phyloP scores from a whole-genome alignment of 2,113 vertebrate species.

The Cynocephalus volans region DNA sequence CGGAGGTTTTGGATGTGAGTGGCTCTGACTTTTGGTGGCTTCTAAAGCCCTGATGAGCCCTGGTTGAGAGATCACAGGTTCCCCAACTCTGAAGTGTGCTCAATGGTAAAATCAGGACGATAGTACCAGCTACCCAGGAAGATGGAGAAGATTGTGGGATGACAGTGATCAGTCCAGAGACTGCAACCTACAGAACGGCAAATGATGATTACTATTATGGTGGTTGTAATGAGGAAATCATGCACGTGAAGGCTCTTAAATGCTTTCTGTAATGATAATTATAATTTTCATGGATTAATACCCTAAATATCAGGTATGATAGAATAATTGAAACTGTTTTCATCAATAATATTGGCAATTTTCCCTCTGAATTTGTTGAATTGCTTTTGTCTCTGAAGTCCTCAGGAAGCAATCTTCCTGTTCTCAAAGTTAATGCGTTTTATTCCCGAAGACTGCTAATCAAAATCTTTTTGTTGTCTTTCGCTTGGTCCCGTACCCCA shows the following conservation, averaged over 20 bases:
- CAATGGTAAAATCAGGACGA: neutral
- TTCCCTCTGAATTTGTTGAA: slow-evolving; percentile 62
- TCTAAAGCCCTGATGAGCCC: no score
- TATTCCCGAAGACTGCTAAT: slow-evolving; percentile 38
- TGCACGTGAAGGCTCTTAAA: accelerated
- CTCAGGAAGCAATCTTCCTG: neutral
- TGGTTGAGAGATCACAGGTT: neutral
- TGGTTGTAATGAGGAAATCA: no score
- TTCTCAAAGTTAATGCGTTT: slow-evolving; percentile 17
- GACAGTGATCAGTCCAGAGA: accelerated
- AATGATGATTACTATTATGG: accelerated
- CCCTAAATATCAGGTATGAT: neutral
- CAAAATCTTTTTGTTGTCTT: slow-evolving; percentile 70
- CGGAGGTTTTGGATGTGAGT: neutral
- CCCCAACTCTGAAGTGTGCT: neutral
- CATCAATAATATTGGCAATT: slow-evolving; percentile 50
- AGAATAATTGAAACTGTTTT: slow-evolving; percentile 32
- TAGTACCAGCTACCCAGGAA: no score
- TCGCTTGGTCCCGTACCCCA: neutral
- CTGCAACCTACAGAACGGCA: accelerated
- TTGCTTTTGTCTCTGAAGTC: neutral
- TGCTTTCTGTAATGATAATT: no score
- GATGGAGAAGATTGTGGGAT: accelerated
- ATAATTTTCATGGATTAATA: neutral
- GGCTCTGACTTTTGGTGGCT: accelerated